Percentiles rank a stretch among this genome's conserved stretches.
Evolutionary conservation across 2,113 vertebrate species (phyloP).

Genomic region (Platysteira castanea): DNA sequence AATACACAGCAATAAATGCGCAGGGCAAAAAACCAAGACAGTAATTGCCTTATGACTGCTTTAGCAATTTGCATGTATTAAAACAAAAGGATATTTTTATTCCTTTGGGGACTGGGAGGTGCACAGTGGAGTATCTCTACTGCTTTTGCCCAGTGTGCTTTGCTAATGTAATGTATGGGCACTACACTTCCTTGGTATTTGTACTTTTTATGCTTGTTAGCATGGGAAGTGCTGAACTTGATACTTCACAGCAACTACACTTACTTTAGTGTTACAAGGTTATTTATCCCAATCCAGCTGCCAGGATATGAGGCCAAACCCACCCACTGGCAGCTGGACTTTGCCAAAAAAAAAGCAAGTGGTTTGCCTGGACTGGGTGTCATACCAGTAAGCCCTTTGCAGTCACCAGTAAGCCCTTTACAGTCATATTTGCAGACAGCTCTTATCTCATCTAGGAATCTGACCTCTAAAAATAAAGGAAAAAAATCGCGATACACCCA

Average conservation of each 20-base stretch:
- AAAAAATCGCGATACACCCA: not conserved
- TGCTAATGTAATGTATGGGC: not conserved
- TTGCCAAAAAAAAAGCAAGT: not conserved
- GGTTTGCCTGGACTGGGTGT: not conserved
- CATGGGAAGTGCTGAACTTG: not conserved
- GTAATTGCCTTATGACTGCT: not conserved
- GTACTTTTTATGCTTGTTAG: not conserved
- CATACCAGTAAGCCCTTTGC: not conserved
- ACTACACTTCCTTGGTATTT: not conserved
- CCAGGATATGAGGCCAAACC: not conserved
- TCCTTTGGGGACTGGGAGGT: not conserved
- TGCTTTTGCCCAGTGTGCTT: not conserved
- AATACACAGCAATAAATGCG: not conserved
- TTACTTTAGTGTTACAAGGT: not conserved
- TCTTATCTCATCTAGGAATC: not conserved
- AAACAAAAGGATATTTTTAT: not conserved
- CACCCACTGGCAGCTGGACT: not conserved
- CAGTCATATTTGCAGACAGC: not conserved
- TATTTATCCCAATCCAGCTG: not conserved
- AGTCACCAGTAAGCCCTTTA: not conserved
- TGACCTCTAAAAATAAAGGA: not conserved
- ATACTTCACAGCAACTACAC: not conserved
- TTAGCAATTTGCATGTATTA: not conserved
- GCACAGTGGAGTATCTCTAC: not conserved
- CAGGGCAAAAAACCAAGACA: not conserved